Base-by-base conservation (phyloP, 2,113 vertebrate species). In the Zeus faber region DNA sequence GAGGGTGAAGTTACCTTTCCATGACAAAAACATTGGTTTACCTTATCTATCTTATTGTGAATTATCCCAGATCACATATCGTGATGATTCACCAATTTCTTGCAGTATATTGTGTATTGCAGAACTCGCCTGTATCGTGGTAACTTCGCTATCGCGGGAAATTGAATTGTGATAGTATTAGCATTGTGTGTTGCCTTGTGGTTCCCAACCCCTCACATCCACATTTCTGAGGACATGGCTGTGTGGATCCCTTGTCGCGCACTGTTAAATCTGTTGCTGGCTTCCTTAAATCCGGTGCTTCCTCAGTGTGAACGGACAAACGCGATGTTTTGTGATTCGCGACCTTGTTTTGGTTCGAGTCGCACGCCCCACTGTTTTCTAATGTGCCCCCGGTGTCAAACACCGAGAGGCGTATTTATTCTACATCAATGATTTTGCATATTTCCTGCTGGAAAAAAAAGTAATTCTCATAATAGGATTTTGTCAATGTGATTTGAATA, bases 401-500 rank as follows among this genome's bases (percentile, higher is more conserved):
- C 75, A 48, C 69, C 77, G 80, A 80, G 80, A 87, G 77, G 80
- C 79, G 72, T 76, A 76, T 81, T 80, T 82, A 84, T 76, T 82
- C 76, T 76, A 82, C 76, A 83, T 82, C 82, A 84, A 75, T 84
- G 84, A 88, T 84, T 90, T 81, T 83, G 84, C 83, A 85, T 83
- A 86, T 90, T 85, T 78, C 79, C 85, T 84, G 69, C 81, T 77
- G 87, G 83, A 47, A 16, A 33, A 69, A 82, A 84, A 86, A 85
- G 82, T 88, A 87, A 90, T 89, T 88, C 84, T 85, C 67, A 62
- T 89, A 90, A 89, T 89, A 87, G 88, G 87, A 88, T 89, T 89
- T 85, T 75, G 87, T 85, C 85, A 89, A 89, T 90, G 85, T 87
- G 83, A 90, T 91, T 88, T 89, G 84, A 87, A 89, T 91, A 90